Base-by-base conservation (phyloP, 1,140 invertebrate species). In the Acromyrmex echinatior region DNA sequence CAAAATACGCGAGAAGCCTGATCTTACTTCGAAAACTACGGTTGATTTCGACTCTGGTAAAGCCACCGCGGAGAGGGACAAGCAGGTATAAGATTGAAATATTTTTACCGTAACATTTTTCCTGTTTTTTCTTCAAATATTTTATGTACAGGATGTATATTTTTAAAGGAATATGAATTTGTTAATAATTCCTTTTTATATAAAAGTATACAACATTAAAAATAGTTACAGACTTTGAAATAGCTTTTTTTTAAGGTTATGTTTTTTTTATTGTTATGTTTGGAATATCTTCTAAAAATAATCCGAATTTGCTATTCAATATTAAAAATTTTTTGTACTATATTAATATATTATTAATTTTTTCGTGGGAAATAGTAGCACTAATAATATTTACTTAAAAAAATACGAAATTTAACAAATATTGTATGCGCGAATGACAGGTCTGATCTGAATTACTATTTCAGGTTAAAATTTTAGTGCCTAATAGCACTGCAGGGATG, bases 401-500 rank as follows among this genome's bases (percentile, higher is more conserved):
- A 21, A 79, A 1, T 77, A 21, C 0, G 12, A 76, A 16, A 60
- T 28, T 71, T 71, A 71, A 74, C 25, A 49, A 62, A 28, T 28
- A 35, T 39, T 58, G 1, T 35, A 60, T 3, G 56, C 16, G 7
- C 12, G 4, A 12, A 63, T 62, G 10, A 58, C 18, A 56, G 39
- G 10, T 45, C 12, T 51, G 60, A 39, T 16, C 21, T n/a, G 35
- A 86, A 68, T 0, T 82, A 53, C 21, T 39, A 56, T 94, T 95
- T 71, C 93, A 97, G 97, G 98, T 99, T 79, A 99, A 99, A 96
- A 99, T 99, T 92, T 96, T 99, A 91, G 99, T 99, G 93, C 99
- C 99, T 87, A 99, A 99, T 95, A 99, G 98, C 86, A 99, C 99
- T 18, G 99, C 99, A 88, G 99, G 99, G 88, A 99, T 99, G 99